Base-by-base conservation (phyloP, 2,888 invertebrate species). In the Aleiodes testaceus region DNA sequence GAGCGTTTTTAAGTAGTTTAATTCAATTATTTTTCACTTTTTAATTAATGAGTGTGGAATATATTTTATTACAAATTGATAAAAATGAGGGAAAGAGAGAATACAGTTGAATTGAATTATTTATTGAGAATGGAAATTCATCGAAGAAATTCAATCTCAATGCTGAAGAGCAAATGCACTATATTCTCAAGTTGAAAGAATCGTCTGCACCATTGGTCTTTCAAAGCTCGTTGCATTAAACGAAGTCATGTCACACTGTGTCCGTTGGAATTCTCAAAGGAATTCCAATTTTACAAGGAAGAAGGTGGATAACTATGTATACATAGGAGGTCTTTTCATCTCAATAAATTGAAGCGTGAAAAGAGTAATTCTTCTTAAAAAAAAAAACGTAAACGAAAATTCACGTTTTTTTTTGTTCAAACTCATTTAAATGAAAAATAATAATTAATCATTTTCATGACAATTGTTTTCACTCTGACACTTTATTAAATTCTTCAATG, bases 261-360 rank as follows among this genome's bases (percentile, higher is more conserved):
- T 42, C 63, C 64, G 52, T 47, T 72, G 78, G 77, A 78, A 78
- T 79, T 77, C 77, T 76, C 75, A 73, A 74, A 77, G 78, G 78
- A 79, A 79, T 79, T 79, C 75, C 78, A 78, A 78, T 78, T 78
- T 78, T 78, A 76, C 75, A 76, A 75, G 74, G 68, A 47, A 50
- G 70, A 53, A 30, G n/a, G n/a, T n/a, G n/a, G n/a, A n/a, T 16
- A 11, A 3, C 53, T 16, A 20, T 18, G n/a, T 66, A 42, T 50
- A 68, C 47, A 26, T 18, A 45, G 42, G 52, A 22, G 47, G 36
- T 18, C 20, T 50, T 69, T 69, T 52, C 64, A 50, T 69, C 50
- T 64, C 69, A 69, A 69, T 69, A 69, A 69, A 64, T 63, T 45
- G 22, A 49, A 69, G 59, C 50, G 59, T 69, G 59, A 36, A 36